Base-by-base conservation (phyloP, 2,888 invertebrate genomes). In the Palloptera scutellata region DNA sequence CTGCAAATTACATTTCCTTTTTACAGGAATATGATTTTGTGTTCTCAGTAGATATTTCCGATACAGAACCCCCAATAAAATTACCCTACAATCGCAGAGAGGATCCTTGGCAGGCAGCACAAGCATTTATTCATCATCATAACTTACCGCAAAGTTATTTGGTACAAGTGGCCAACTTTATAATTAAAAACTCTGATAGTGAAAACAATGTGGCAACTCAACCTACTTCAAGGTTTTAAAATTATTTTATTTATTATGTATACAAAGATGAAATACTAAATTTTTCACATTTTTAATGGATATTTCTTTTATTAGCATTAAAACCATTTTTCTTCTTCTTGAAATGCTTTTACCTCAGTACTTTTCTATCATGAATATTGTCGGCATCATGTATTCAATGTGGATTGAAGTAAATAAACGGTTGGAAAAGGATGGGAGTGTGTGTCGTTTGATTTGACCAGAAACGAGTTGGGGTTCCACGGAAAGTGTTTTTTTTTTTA, bases 31-130 rank as follows among this genome's bases (percentile, higher is more conserved):
- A 97, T 81, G 98, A 98, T 86, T 97, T 90, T 85, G 97, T 98
- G 41, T 98, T 98, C 84, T 92, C 91, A 73, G 95, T 98, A n/a
- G 97, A 97, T 78, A 92, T 98, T 65, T 94, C 96, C 79, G 97
- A 97, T 79, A 95, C 93, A 1, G 90, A 90, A 59, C 94, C 95
- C 0, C 90, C 95, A 0, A 86, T 97, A 17, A 96, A 98, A 83
- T 86, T 98, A 72, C 97, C 97, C 0, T 98, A 92, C 83, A 97
- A 98, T 84, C 88, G 88, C 69, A 90, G 88, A 19, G 95, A 98
- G 74, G 97, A 98, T 86, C 96, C 97, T 0, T 98, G 96, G 92
- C 87, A 89, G 62, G 93, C 92, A 0, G 97, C 98, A 0, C 95
- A 98, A 82, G 87, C 89, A 41, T 98, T 98, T 82, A 92, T 98